Percentiles rank a stretch among this genome's conserved stretches.
These are phyloP conservation scores for Kryptolebias marmoratus DNA, from an alignment of 2,113 vertebrate species.

Conservation along the genomic window DNA sequence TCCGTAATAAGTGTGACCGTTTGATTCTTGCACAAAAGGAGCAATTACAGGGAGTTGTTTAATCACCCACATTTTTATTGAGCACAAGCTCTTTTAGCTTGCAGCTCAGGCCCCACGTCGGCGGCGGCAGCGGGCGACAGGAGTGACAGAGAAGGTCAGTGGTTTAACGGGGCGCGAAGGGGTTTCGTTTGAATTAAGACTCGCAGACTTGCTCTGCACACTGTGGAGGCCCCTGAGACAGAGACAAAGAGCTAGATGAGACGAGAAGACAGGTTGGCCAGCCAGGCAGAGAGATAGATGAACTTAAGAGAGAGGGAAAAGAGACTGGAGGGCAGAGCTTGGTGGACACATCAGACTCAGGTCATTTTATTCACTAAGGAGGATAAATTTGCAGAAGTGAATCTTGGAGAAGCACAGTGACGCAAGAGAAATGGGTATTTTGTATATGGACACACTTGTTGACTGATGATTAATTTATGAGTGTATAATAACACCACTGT, in stretches of 20 bases:
- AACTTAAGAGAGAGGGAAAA: conserved; percentile 46
- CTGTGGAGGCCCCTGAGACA: conserved; percentile 60
- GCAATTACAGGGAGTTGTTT: conserved; percentile 80
- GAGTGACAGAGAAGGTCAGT: conserved; percentile 79
- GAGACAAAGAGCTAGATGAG: conserved; percentile 65
- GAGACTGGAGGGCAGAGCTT: conserved; percentile 59
- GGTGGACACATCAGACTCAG: conserved; percentile 55
- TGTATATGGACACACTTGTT: conserved; percentile 48
- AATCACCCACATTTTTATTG: conserved; percentile 79
- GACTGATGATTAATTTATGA: conserved; percentile 13
- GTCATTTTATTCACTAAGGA: conserved; percentile 52
- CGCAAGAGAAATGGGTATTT: conserved; percentile 27
- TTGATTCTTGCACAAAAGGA: conserved; percentile 78
- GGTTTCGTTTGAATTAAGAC: conserved; percentile 73
- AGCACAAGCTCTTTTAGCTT: conserved; percentile 73
- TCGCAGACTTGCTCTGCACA: conserved; percentile 59
- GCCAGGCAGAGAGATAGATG: conserved; percentile 67
- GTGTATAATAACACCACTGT: neutral
- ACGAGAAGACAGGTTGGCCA: conserved; percentile 59
- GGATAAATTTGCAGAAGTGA: conserved; percentile 46
- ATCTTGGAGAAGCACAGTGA: conserved; percentile 18
- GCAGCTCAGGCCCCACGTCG: conserved; percentile 67
- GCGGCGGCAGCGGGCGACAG: conserved; percentile 54
- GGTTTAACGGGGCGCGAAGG: conserved; percentile 74
- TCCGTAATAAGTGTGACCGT: conserved; percentile 69